Evolutionary conservation across 2,113 vertebrate genomes (phyloP).

Genomic region (Mobula birostris): DNA sequence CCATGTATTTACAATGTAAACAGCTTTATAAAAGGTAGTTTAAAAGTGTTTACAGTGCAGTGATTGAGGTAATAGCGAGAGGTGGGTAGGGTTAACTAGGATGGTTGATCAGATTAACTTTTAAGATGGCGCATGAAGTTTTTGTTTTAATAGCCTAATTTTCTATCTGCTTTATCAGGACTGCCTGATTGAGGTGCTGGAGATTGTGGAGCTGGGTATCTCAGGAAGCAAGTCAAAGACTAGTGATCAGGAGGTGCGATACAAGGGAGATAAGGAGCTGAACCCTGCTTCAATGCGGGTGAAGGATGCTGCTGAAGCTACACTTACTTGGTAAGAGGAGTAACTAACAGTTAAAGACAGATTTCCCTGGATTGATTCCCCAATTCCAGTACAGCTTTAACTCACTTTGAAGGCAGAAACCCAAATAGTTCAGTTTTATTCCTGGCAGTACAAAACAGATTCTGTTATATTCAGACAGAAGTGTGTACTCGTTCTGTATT

Average conservation of each 20-base stretch:
- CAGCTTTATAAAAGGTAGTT: too few species aligned
- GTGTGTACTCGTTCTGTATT: too few species aligned
- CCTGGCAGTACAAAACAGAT: background rate
- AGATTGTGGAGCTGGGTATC: conserved; percentile 91
- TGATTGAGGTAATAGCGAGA: too few species aligned
- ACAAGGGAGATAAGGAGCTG: conserved; percentile 90
- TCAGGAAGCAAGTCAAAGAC: conserved; percentile 87
- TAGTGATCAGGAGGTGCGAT: conserved; percentile 80
- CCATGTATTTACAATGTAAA: too few species aligned
- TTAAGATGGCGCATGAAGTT: too few species aligned
- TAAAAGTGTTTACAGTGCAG: too few species aligned
- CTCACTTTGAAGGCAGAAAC: background rate
- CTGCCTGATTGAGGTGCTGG: conserved; percentile 86
- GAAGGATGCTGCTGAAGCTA: conserved; percentile 90
- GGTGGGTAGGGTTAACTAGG: too few species aligned
- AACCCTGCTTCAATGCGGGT: conserved; percentile 93
- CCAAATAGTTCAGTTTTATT: background rate
- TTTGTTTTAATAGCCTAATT: background rate
- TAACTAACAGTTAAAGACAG: background rate
- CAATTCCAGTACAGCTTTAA: background rate
- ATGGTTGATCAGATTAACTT: too few species aligned
- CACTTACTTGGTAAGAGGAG: conserved; percentile 76
- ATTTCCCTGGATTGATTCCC: background rate
- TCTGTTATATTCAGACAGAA: too few species aligned
- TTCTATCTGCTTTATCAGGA: conserved; percentile 59